These are phyloP conservation scores for Turnix velox DNA, from an alignment of 2,113 vertebrate genomes.

Conservation along the genomic window DNA sequence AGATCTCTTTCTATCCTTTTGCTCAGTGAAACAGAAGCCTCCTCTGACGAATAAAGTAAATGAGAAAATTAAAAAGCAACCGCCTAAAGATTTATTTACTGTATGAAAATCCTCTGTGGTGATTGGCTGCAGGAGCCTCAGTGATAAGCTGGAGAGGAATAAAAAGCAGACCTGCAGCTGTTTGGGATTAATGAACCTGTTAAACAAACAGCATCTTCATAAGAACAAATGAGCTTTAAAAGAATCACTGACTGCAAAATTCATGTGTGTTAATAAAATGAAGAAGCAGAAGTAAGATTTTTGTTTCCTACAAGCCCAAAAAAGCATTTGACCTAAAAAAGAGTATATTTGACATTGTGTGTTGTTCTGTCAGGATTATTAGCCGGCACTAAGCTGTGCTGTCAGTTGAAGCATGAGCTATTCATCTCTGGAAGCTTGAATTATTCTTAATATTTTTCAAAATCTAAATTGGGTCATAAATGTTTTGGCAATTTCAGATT, in stretches of 20 bases:
- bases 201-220: not conserved
- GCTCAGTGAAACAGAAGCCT: not conserved
- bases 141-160: not conserved
- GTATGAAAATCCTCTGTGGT: fast-evolving
- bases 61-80: conserved; percentile 18
- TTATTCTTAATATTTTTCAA: not conserved
- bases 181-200: not conserved
- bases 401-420: not conserved
- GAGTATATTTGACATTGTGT: not conserved
- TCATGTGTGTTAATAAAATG: not conserved
- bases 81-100: not conserved
- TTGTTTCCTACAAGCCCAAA: not conserved
- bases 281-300: not conserved
- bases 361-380: not conserved
- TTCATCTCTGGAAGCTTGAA: not conserved
- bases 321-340: not conserved
- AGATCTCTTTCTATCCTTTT: not conserved
- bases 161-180: not conserved
- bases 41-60: not conserved
- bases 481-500: conserved; percentile 15
- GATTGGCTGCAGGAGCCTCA: not conserved
- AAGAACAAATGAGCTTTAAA: not conserved
- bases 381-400: not conserved
- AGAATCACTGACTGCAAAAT: not conserved
- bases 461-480: conserved; percentile 15